Base-by-base conservation (phyloP, 2,113 vertebrate genomes). In the Physeter macrocephalus region DNA sequence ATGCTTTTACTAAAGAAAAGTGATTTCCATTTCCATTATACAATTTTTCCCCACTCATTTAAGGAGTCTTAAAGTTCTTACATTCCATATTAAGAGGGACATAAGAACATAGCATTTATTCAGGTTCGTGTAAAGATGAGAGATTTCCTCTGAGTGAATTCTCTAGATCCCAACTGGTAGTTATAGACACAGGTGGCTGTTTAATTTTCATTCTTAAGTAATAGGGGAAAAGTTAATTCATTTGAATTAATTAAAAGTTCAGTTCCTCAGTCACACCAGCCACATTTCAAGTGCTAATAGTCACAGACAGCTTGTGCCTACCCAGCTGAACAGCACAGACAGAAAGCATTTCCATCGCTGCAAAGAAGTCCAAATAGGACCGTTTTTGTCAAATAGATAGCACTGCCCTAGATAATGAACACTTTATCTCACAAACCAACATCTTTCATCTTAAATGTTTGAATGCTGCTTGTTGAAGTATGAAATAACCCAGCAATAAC, bases 121-220 rank as follows among this genome's bases (percentile, higher is more conserved):
- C 34, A 62, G 41, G 14, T 64, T 93, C 2, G 0, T 13, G 9
- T 72, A 59, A 6, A 71, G 31, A 57, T 3, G 36, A 83, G 8
- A 41, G 8, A 49, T 43, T 83, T 83, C 29, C 54, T 91, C 21
- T 43, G 27, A 72, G 77, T 62, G 41, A 31, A 74, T 96, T 92
- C 12, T 90, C 27, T 67, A 46, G n/a, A 20, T 61, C 4, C 23
- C 13, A 12, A 66, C 77, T 41, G 54, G 27, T 84, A 67, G 66
- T 36, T 27, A 61, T 23, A 54, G 36, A 71, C 39, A 62, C 39
- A 39, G 17, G 17, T 39, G 21, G 5, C 18, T 77, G 1, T 92
- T 96, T 72, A 61, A 34, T 90, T 84, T 69, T 81, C 34, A 82
- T 88, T 88, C 43, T 82, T 69, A 64, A 78, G 4, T 80, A 54